A percentile compares a stretch with the other conserved stretches of the same genome.
Evolutionary conservation across 2,888 invertebrate species (phyloP).

Genomic region (Prosopocoilus inquinatus): DNA sequence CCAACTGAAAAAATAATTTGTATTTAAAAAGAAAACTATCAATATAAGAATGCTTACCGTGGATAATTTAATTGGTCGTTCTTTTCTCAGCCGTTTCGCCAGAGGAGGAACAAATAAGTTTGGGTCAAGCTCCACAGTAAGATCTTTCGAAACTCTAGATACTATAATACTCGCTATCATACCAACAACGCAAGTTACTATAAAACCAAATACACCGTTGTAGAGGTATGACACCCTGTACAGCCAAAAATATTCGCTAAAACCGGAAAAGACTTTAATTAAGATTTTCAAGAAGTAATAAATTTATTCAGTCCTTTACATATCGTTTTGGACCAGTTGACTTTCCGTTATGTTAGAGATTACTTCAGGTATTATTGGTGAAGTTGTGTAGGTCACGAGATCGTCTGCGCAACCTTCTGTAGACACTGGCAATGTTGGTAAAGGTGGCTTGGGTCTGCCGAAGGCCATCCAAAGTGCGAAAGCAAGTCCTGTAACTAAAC

Average conservation of each 20-base stretch:
- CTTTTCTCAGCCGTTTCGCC: conserved; percentile 8
- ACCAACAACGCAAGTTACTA: conserved; percentile 55
- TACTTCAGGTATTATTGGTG: too few species aligned
- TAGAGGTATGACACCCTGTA: conserved; percentile 74
- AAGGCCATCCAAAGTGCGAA: conserved; percentile 83
- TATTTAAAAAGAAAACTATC: background rate
- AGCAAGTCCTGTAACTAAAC: conserved; percentile 63
- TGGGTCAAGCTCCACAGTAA: conserved; percentile 15
- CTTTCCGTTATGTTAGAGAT: too few species aligned
- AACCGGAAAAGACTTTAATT: conserved; percentile 18
- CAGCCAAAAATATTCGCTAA: conserved; percentile 60
- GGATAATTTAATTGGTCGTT: conserved; percentile 1
- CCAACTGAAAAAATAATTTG: conserved; percentile 5
- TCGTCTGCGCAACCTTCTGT: conserved; percentile 56
- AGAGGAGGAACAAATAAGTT: conserved; percentile 18
- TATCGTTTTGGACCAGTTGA: too few species aligned
- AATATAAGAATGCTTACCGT: background rate
- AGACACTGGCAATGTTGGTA: conserved; percentile 57
- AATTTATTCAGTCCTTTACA: background rate
- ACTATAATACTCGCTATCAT: conserved; percentile 51
- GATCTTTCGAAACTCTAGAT: conserved; percentile 12
- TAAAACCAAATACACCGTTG: conserved; percentile 61
- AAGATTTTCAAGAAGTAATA: background rate
- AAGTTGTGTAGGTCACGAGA: background rate
- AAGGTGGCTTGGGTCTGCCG: conserved; percentile 70